Conservation (phyloP, 2,888 invertebrate species). For the Patella caerulea region DNA sequence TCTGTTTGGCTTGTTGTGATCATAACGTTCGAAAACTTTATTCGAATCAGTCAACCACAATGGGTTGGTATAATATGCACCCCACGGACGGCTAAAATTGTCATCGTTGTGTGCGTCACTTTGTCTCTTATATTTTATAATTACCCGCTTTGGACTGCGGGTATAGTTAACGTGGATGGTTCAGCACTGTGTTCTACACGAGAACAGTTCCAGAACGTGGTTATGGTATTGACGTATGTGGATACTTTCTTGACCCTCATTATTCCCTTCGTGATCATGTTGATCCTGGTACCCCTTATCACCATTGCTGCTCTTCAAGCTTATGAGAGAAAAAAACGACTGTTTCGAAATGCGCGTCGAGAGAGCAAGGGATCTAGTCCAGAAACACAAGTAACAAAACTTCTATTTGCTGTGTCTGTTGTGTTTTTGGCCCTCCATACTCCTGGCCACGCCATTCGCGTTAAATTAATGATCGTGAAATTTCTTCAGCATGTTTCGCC, state of each 20-base stretch:
- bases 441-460: constrained; percentile 27
- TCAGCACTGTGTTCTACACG: constrained; percentile 14
- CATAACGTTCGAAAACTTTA: constrained; percentile 35
- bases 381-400: constrained; percentile 27
- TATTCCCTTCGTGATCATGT: constrained; percentile 24
- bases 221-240: constrained; percentile 24
- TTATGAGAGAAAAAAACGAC: constrained; percentile 19
- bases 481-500: constrained; percentile 1
- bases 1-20: constrained; percentile 37
- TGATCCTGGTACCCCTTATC: constrained; percentile 24
- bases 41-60: constrained; percentile 32
- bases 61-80: constrained; percentile 23
- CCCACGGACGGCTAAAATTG: constrained; percentile 18
- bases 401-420: constrained; percentile 28
- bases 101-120: constrained; percentile 11
- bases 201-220: constrained; percentile 12
- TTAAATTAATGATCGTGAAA: constrained; percentile 16
- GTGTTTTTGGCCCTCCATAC: constrained; percentile 29
- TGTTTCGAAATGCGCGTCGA: constrained; percentile 1
- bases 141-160: constrained; percentile 29
- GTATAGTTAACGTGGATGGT: background rate
- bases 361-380: background rate
- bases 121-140: constrained; percentile 23
- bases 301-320: constrained; percentile 23
- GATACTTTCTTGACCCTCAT: constrained; percentile 31